These are phyloP conservation scores for Cordylochernes scorpioides DNA, from an alignment of 2,888 invertebrate genomes.

Conservation along the genomic window DNA sequence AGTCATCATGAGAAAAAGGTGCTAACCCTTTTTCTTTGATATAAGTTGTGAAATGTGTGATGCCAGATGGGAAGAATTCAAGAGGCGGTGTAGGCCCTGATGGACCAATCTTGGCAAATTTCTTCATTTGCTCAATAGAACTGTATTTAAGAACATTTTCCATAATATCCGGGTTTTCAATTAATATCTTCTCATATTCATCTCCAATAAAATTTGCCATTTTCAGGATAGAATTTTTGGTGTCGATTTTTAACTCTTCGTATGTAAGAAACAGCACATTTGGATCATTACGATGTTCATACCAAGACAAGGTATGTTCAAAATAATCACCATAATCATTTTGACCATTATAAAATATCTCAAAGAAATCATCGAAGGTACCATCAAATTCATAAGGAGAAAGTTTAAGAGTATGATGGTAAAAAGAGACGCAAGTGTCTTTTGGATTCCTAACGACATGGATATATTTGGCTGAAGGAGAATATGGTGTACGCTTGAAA, in stretches of 20 bases:
- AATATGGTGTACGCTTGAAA: slow-evolving; percentile 7
- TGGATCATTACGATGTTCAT: slow-evolving; percentile 14
- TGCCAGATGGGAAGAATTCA: not conserved
- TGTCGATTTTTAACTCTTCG: slow-evolving; percentile 21
- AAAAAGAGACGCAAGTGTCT: slow-evolving; percentile 24
- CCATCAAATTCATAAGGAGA: slow-evolving; percentile 5
- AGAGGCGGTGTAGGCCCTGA: too few relatives aligned
- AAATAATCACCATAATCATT: slow-evolving; percentile 14
- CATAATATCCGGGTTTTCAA: not conserved
- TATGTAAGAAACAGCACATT: slow-evolving; percentile 22
- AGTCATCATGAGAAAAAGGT: too few relatives aligned
- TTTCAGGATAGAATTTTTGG: slow-evolving; percentile 8
- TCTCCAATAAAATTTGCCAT: slow-evolving; percentile 14
- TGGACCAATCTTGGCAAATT: too few relatives aligned
- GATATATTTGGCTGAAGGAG: slow-evolving; percentile 13
- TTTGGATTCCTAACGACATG: slow-evolving; percentile 25
- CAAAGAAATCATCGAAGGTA: slow-evolving; percentile 20
- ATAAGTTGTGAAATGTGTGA: not conserved
- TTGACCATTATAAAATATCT: slow-evolving; percentile 21
- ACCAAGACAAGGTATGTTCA: slow-evolving; percentile 10
- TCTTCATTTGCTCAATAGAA: not conserved
- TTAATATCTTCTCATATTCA: slow-evolving; percentile 3
- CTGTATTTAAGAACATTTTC: not conserved
- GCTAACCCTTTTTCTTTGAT: not conserved
- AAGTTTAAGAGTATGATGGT: slow-evolving; percentile 17